Percentiles rank a stretch among this genome's conserved stretches.
phyloP scores from a whole-genome alignment of 2,113 vertebrate genomes.

The Thunnus maccoyii region DNA sequence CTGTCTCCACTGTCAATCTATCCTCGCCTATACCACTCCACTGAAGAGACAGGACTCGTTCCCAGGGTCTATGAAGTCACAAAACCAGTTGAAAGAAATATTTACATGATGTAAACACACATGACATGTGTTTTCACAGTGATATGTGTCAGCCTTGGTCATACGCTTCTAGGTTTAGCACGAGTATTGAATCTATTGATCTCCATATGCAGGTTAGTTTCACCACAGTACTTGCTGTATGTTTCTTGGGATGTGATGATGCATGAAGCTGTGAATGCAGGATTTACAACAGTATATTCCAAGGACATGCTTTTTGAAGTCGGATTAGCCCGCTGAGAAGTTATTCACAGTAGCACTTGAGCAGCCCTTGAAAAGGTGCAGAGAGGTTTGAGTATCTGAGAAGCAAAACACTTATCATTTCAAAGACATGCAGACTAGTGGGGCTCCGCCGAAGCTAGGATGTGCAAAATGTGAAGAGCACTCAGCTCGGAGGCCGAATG shows the following conservation, averaged over 20 bases:
- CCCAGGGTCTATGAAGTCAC: conserved; percentile 31
- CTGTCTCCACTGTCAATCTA: conserved; percentile 65
- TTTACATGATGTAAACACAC: neutral
- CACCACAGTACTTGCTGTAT: neutral
- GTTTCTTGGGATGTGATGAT: conserved; percentile 60
- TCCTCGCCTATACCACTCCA: conserved; percentile 16
- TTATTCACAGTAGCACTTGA: conserved; percentile 74
- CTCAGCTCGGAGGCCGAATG: conserved; percentile 65
- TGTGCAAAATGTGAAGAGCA: conserved; percentile 67
- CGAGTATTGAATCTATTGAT: conserved; percentile 37
- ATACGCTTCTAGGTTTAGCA: neutral
- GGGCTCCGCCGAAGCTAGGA: conserved; percentile 35
- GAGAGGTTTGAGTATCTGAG: conserved; percentile 54
- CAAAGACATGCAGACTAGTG: conserved; percentile 58
- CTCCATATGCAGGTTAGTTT: conserved; percentile 20
- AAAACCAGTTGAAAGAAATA: conserved; percentile 18
- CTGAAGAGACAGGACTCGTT: conserved; percentile 34
- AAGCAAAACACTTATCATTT: conserved; percentile 66
- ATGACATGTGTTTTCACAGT: conserved; percentile 36
- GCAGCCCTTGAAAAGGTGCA: conserved; percentile 67
- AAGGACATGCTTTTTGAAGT: conserved; percentile 75
- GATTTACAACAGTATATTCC: conserved; percentile 68
- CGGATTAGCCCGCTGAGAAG: conserved; percentile 73
- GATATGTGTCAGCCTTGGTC: conserved; percentile 22
- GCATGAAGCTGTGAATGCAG: conserved; percentile 66